Evolutionary conservation across 23 tunicate genomes (phyloP).

Genomic region (Ciona savignyi): DNA sequence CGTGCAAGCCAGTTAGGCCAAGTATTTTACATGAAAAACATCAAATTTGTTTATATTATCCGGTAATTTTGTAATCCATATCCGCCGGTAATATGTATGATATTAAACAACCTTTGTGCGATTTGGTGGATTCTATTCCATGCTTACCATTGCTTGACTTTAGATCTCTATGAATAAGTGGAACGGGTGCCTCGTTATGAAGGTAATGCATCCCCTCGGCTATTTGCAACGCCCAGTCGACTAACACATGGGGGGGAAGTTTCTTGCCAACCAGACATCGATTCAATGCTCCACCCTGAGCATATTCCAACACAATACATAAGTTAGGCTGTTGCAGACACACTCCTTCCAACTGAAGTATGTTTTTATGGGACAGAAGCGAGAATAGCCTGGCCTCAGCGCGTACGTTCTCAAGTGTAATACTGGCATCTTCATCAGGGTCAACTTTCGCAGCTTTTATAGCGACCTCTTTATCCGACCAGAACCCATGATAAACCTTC

Average conservation of each 20-base stretch:
- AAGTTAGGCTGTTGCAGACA: slow-evolving; percentile 64
- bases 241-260: slow-evolving; percentile 77
- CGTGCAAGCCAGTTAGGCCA: too few species aligned
- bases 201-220: slow-evolving; percentile 96
- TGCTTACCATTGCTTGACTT: slow-evolving; percentile 96
- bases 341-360: slow-evolving; percentile 78
- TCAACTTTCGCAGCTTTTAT: slow-evolving; percentile 82
- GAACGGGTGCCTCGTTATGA: slow-evolving; percentile 79
- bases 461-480: slow-evolving; percentile 79
- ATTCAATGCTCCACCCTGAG: slow-evolving; percentile 91
- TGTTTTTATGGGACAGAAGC: slow-evolving; percentile 67
- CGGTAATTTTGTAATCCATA: too few species aligned
- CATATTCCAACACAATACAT: slow-evolving; percentile 91
- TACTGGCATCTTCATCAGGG: slow-evolving; percentile 63
- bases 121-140: too few species aligned
- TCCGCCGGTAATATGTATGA: too few species aligned
- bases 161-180: slow-evolving; percentile 89
- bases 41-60: too few species aligned
- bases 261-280: slow-evolving; percentile 49
- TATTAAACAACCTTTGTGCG: too few species aligned
- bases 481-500: slow-evolving; percentile 89
- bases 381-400: slow-evolving; percentile 82
- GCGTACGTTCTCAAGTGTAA: slow-evolving; percentile 41
- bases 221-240: slow-evolving; percentile 95
- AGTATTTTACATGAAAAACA: too few species aligned